Evolutionary conservation across 2,888 invertebrate genomes (phyloP), one percentile per base, ranked within the genome.

Genomic region (Diloba caeruleocephala): DNA sequence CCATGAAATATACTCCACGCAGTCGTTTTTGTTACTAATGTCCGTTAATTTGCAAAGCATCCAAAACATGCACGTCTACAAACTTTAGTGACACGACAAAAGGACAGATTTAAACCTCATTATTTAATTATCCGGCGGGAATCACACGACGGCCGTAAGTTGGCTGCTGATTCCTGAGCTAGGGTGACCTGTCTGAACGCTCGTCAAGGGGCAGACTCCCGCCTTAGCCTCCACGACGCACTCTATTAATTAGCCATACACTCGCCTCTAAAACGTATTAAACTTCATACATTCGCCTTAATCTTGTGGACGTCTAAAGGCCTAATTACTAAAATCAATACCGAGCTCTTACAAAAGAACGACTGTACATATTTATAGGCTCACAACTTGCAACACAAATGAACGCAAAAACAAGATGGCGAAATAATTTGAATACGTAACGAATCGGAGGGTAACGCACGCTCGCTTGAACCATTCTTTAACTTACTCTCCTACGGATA

Each of bases 371-470:
- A 79, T 82, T 82, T 81, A 81, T 79, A 80, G 75, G 77, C 76
- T 36, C 21, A 36, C 34, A 19, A 28, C 28, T 76, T 78, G 72
- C 76, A 79, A 85, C 73, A 83, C 85, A 88, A 90, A 88, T 88
- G 85, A 82, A 85, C 85, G 82, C 87, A 88, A 89, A 90, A 90
- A 90, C 89, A 88, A 88, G 85, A 89, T 83, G 81, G 82, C 82
- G 79, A 88, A 89, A 92, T 91, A 89, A 92, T 92, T 92, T 92
- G 90, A 92, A 92, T 92, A 90, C 90, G 87, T 91, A 92, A 91
- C 90, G 92, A 92, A 91, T 87, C 73, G 84, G 86, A 88, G 90
- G 91, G 90, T 88, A 84, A 87, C 88, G 88, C 73, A 88, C 88
- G 87, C 82, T 60, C 82, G 87, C 82, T 60, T 82, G 86, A 74